phyloP scores from a whole-genome alignment of 2,888 invertebrate genomes.

The Carpatolechia fugitivella region DNA sequence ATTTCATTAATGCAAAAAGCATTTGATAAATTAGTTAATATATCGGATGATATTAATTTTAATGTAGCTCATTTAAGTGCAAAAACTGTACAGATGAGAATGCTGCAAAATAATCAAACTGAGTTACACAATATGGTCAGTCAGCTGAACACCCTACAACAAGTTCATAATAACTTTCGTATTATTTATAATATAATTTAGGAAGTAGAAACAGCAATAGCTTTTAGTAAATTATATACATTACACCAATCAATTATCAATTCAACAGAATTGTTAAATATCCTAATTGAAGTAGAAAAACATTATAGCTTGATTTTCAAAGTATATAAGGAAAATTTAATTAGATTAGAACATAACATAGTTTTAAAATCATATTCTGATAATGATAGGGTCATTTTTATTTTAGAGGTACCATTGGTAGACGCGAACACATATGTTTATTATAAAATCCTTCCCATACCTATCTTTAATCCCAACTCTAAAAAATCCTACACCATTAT shows the following conservation, averaged over 20 bases:
- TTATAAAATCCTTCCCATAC: slow-evolving; percentile 14
- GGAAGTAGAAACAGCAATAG: slow-evolving; percentile 21
- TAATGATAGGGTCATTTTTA: slow-evolving; percentile 7
- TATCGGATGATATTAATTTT: slow-evolving; percentile 14
- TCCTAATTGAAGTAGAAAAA: slow-evolving; percentile 12
- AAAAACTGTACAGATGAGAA: slow-evolving; percentile 6
- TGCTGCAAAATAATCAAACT: neutral
- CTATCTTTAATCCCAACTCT: slow-evolving; percentile 6
- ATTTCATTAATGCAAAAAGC: slow-evolving; percentile 12
- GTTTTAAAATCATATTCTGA: slow-evolving; percentile 15
- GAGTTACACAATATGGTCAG: neutral
- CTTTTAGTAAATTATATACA: slow-evolving; percentile 16
- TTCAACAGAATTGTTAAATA: slow-evolving; percentile 16
- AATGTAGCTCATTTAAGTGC: slow-evolving; percentile 11
- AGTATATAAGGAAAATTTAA: slow-evolving; percentile 11
- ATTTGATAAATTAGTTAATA: slow-evolving; percentile 12
- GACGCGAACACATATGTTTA: slow-evolving; percentile 13
- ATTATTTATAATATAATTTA: slow-evolving; percentile 16
- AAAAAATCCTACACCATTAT: slow-evolving; percentile 11
- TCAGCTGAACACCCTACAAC: slow-evolving; percentile 16
- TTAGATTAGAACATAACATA: slow-evolving; percentile 19
- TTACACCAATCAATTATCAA: slow-evolving; percentile 21
- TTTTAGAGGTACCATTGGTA: slow-evolving; percentile 13
- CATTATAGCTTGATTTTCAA: slow-evolving; percentile 9
- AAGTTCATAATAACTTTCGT: slow-evolving; percentile 19